Evolutionary conservation across 2,113 vertebrate genomes (phyloP).

Genomic region (Galbula dea): DNA sequence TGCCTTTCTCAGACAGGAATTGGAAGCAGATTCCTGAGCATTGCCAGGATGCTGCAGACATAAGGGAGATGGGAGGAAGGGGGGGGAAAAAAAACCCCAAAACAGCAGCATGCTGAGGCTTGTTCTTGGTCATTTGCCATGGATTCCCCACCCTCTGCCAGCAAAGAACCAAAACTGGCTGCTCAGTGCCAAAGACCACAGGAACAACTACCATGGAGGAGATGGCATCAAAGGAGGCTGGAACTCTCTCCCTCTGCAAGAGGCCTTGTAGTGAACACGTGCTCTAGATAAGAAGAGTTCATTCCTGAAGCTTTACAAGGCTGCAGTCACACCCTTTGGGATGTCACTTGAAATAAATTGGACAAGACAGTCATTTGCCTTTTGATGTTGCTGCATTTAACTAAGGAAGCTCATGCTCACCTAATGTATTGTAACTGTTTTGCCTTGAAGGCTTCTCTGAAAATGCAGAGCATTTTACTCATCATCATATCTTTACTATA

Average conservation of each 20-base stretch:
- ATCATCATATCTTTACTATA: neutral
- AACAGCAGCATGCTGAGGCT: neutral
- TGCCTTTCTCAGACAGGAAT: constrained; percentile 10
- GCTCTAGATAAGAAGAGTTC: neutral
- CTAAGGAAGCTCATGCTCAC: constrained; percentile 12
- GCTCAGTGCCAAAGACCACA: neutral
- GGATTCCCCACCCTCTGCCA: constrained; percentile 5
- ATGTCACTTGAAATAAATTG: constrained; percentile 7
- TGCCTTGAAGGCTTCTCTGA: constrained; percentile 32
- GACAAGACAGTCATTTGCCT: constrained; percentile 50
- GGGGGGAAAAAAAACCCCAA: neutral
- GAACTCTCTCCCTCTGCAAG: neutral
- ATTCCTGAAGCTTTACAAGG: neutral
- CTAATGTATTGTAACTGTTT: neutral
- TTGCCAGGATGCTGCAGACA: constrained; percentile 11
- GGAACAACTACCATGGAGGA: neutral
- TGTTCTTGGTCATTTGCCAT: neutral
- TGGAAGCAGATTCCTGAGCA: constrained; percentile 6
- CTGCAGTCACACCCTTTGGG: neutral
- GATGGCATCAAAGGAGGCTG: neutral
- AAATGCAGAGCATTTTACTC: neutral
- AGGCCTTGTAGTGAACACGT: neutral
- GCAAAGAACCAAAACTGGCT: neutral
- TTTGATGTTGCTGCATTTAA: constrained; percentile 43
- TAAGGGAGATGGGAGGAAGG: neutral